Evolutionary conservation across 2,797 vertebrate species (phyloP).

Genomic region (Acanthis flammea): DNA sequence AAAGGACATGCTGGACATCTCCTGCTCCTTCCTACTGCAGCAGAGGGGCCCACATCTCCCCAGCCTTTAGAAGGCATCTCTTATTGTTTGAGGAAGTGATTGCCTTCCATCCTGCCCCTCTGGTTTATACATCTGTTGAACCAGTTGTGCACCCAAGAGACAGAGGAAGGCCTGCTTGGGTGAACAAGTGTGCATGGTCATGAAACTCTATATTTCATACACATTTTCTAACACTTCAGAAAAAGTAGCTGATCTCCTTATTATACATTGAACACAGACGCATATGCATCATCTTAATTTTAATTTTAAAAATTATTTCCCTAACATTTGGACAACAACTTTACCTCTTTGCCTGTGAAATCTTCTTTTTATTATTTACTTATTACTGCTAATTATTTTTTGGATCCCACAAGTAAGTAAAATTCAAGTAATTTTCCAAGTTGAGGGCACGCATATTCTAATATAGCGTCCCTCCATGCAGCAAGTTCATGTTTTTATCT

Average conservation of each 20-base stretch:
- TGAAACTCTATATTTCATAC: not conserved
- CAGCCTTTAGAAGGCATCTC: not conserved
- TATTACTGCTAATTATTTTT: not conserved
- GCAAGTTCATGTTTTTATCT: conserved; percentile 34
- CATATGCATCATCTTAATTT: not conserved
- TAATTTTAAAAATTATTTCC: not conserved
- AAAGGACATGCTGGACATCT: not conserved
- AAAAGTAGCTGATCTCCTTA: not conserved
- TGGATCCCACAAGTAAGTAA: not conserved
- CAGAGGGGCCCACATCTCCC: not conserved
- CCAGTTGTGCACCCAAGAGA: not conserved
- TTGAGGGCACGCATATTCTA: not conserved
- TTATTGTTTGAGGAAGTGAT: not conserved
- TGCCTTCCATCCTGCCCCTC: not conserved
- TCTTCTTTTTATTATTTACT: not conserved
- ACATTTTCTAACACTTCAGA: not conserved
- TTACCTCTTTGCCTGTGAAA: not conserved
- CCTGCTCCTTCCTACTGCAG: not conserved
- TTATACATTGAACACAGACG: not conserved
- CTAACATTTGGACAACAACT: not conserved
- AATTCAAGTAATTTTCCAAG: not conserved
- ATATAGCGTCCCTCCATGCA: not conserved
- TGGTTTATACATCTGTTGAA: not conserved
- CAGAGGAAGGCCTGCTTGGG: not conserved
- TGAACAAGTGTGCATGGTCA: not conserved